Evolutionary conservation across 1,140 invertebrate genomes (phyloP).

Genomic region (Ceratina calcarata): DNA sequence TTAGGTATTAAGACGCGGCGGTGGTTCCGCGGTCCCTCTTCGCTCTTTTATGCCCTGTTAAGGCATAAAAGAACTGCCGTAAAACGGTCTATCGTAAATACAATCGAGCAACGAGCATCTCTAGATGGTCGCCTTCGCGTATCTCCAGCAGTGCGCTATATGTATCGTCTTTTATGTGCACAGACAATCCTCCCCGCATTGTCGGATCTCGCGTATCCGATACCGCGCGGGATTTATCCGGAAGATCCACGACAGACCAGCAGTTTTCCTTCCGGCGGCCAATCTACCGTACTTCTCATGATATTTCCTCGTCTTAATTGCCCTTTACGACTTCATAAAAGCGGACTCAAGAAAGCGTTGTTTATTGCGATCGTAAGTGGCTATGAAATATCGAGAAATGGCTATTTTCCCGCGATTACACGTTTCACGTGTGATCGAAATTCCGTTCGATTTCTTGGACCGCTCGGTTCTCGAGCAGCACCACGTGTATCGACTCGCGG

Average conservation of each 20-base stretch:
- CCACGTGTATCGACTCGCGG: conserved; percentile 34
- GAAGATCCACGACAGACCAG: not conserved
- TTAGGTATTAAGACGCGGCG: conserved; percentile 56
- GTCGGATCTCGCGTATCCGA: not conserved
- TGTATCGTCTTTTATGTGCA: conserved; percentile 18
- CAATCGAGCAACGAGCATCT: conserved; percentile 44
- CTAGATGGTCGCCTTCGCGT: not conserved
- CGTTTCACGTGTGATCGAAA: conserved; percentile 37
- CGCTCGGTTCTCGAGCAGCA: not conserved
- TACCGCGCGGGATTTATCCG: conserved; percentile 13
- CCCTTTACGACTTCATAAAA: conserved; percentile 2
- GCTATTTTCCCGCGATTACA: conserved; percentile 40
- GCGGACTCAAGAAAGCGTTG: not conserved
- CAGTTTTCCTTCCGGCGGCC: not conserved
- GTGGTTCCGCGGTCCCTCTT: conserved; percentile 29
- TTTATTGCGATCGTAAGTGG: conserved; percentile 9
- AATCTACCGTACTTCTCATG: not conserved
- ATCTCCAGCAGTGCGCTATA: conserved; percentile 12
- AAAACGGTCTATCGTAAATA: conserved; percentile 61
- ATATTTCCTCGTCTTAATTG: conserved; percentile 18
- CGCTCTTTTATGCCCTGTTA: conserved; percentile 33
- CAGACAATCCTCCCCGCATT: conserved; percentile 22
- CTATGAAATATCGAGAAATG: conserved; percentile 39
- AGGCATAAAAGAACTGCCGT: conserved; percentile 57
- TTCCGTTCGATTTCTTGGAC: conserved; percentile 48